Base-by-base conservation (phyloP, 2,797 vertebrate species). In the Lepidocolaptes lacrymiger region DNA sequence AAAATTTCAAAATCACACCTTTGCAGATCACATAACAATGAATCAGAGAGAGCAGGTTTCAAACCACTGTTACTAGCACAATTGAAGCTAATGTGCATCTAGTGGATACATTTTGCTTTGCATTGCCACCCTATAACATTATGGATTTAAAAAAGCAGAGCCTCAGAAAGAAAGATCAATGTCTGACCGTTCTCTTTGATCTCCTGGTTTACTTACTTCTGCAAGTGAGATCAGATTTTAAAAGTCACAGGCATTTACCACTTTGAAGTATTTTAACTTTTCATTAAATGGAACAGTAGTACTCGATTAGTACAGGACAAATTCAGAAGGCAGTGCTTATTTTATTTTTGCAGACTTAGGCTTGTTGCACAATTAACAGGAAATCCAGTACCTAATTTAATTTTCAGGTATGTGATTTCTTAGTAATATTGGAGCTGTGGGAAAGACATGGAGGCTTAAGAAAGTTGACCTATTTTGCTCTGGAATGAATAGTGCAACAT, bases 221-320 rank as follows among this genome's bases (percentile, higher is more conserved):
- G 87, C 89, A 85, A 93, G 88, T 74, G 75, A 91, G 68, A 93
- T 85, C 84, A 93, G 63, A 93, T 92, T 90, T 91, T 22, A 94
- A 94, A 96, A 94, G 78, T 84, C 91, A 94, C 64, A 95, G 49
- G 67, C 96, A 91, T 87, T 89, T 85, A 96, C 56, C 46, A 88
- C 89, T 97, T 95, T 83, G 86, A 96, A 95, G 91, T 93, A 71
- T 85, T 95, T 91, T 93, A 93, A 96, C 81, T 96, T 96, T 95
- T 85, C 72, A 96, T 93, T 92, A 94, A 87, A 81, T 54, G 49
- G 81, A 95, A 95, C 68, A 87, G 81, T 77, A 72, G 49, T 88
- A 89, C 54, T 20, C 14, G 1, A 94, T 93, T 94, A n/a, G n/a
- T n/a, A 95, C 56, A 67, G 68, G 87, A 94, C 72, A 94, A 92